phyloP scores from a whole-genome alignment of 2,797 vertebrate species.

The Aldrovandia affinis region DNA sequence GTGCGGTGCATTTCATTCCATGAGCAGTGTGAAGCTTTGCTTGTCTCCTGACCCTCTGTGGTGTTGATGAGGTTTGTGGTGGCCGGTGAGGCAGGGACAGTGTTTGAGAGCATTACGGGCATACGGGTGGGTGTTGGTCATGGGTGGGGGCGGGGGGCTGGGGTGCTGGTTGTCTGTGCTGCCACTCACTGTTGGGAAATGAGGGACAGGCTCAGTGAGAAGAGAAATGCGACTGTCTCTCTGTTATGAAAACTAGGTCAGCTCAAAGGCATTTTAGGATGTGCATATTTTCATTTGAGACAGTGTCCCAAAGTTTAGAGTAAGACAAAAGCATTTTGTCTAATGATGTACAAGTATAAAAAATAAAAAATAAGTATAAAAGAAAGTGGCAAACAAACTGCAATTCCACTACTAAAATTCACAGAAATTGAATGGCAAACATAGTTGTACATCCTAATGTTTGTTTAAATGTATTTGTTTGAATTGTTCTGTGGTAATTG shows the following conservation, averaged over 20 bases:
- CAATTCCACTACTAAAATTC: not conserved
- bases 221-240: not conserved
- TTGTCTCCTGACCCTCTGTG: too few species aligned
- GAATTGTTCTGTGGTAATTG: not conserved
- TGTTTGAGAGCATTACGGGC: not conserved
- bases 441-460: too few species aligned
- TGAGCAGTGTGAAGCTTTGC: not conserved
- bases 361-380: too few species aligned
- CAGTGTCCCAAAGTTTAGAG: not conserved
- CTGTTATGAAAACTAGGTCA: conserved; percentile 12
- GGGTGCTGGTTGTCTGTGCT: not conserved
- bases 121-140: too few species aligned
- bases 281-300: conserved; percentile 1
- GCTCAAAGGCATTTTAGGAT: not conserved
- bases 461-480: not conserved
- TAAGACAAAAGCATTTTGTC: not conserved
- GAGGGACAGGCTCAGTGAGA: not conserved
- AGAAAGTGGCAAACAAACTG: too few species aligned
- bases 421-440: not conserved
- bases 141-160: not conserved
- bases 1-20: not conserved
- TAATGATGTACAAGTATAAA: not conserved
- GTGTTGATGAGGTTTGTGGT: too few species aligned
- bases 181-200: not conserved
- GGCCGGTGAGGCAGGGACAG: not conserved